Conservation (phyloP, 2,888 invertebrate species). For the Chorisops tibialis region DNA sequence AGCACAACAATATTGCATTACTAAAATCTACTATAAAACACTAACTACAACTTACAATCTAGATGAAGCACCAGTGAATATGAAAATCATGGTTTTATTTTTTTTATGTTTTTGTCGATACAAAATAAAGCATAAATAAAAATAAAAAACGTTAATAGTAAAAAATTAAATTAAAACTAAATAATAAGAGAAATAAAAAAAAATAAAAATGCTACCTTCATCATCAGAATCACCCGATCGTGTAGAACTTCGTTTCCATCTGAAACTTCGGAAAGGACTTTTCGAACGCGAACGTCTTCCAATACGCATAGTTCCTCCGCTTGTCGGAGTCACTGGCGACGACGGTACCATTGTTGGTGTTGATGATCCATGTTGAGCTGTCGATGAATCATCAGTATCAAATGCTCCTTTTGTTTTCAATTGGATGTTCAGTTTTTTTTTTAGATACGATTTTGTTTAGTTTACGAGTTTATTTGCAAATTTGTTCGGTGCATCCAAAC, state of each 20-base stretch:
- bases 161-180: slow-evolving; percentile 5
- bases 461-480: neutral
- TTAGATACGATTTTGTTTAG: neutral
- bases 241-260: slow-evolving; percentile 78
- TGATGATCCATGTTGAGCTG: slow-evolving; percentile 22
- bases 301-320: slow-evolving; percentile 49
- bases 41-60: slow-evolving; percentile 22
- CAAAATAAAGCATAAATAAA: neutral
- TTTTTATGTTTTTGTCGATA: neutral
- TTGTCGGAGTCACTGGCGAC: slow-evolving; percentile 39
- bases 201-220: slow-evolving; percentile 51
- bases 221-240: slow-evolving; percentile 67
- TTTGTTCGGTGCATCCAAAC: slow-evolving; percentile 1
- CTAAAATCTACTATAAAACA: neutral
- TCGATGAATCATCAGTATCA: slow-evolving; percentile 27
- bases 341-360: slow-evolving; percentile 18
- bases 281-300: slow-evolving; percentile 73
- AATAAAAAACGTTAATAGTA: neutral
- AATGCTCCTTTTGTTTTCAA: slow-evolving; percentile 10
- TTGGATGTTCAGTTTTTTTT: slow-evolving; percentile 12
- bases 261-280: slow-evolving; percentile 90
- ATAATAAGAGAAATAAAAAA: slow-evolving; percentile 13
- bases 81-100: no score
- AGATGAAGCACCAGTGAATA: slow-evolving; percentile 6
- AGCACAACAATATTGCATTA: neutral